Percentiles rank a stretch among this genome's conserved stretches.
These are phyloP conservation scores for Acleris laterana DNA, from an alignment of 2,888 invertebrate genomes.

Conservation along the genomic window DNA sequence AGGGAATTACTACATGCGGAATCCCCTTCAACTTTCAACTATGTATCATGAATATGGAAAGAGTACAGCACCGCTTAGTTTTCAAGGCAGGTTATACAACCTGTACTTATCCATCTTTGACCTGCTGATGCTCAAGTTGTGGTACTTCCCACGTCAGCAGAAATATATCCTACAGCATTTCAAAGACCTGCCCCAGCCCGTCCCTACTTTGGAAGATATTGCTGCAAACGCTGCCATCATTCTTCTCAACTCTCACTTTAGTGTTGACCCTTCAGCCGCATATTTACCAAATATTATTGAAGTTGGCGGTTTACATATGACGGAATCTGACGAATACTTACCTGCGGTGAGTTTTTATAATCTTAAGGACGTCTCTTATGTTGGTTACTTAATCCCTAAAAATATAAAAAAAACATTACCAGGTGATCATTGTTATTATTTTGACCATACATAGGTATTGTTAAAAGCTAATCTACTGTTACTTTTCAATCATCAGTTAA, in stretches of 20 bases:
- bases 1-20: conserved; percentile 37
- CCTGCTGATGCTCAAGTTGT: conserved; percentile 30
- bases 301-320: conserved; percentile 59
- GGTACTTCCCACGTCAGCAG: conserved; percentile 39
- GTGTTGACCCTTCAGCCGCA: conserved; percentile 54
- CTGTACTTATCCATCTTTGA: conserved; percentile 27
- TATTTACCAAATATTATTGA: conserved; percentile 66
- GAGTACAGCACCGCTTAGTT: conserved; percentile 29
- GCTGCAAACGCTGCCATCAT: conserved; percentile 50
- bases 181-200: conserved; percentile 37
- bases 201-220: conserved; percentile 43
- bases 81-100: conserved; percentile 39
- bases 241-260: conserved; percentile 62
- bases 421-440: no score
- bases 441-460: no score
- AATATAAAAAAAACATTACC: no score
- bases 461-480: no score
- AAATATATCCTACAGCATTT: conserved; percentile 37
- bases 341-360: conserved; percentile 5
- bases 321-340: conserved; percentile 24
- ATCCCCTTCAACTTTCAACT: conserved; percentile 41
- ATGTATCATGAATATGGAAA: conserved; percentile 37
- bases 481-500: no score
- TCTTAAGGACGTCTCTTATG: not conserved
- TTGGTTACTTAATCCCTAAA: no score